These are phyloP conservation scores for Paramormyrops hopkinsi DNA, from an alignment of 2,797 vertebrate species.

Conservation along the genomic window DNA sequence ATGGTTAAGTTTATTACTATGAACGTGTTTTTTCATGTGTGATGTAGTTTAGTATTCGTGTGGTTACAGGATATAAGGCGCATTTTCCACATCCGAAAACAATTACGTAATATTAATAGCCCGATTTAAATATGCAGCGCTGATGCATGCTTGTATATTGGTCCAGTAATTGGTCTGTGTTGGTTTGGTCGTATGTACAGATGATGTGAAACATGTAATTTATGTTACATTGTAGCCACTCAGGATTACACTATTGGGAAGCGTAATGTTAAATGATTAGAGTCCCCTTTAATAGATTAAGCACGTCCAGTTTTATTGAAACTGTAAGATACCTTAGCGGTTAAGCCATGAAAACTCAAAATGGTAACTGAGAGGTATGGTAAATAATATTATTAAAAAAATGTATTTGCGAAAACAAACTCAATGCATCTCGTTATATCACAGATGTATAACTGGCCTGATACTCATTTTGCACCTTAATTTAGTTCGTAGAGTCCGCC, in stretches of 20 bases:
- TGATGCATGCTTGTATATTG: neutral
- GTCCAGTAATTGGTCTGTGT: neutral
- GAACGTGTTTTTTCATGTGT: neutral
- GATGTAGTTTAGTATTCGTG: neutral
- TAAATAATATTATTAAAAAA: neutral
- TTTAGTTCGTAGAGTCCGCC: neutral
- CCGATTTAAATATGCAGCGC: neutral
- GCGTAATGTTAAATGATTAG: neutral
- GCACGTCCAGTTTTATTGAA: neutral
- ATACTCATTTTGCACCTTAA: neutral
- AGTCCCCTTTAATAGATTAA: neutral
- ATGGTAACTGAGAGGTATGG: neutral
- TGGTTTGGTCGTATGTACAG: neutral
- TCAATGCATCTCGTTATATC: neutral
- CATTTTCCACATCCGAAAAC: neutral
- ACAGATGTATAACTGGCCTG: neutral
- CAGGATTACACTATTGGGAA: neutral
- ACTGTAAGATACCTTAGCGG: neutral
- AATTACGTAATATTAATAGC: neutral
- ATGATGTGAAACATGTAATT: neutral
- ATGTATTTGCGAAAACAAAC: neutral
- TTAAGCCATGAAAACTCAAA: neutral
- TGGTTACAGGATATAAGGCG: neutral
- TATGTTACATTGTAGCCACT: neutral
- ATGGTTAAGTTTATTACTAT: neutral